These are phyloP conservation scores for Furcifer pardalis DNA, from an alignment of 2,797 vertebrate genomes.

Conservation along the genomic window DNA sequence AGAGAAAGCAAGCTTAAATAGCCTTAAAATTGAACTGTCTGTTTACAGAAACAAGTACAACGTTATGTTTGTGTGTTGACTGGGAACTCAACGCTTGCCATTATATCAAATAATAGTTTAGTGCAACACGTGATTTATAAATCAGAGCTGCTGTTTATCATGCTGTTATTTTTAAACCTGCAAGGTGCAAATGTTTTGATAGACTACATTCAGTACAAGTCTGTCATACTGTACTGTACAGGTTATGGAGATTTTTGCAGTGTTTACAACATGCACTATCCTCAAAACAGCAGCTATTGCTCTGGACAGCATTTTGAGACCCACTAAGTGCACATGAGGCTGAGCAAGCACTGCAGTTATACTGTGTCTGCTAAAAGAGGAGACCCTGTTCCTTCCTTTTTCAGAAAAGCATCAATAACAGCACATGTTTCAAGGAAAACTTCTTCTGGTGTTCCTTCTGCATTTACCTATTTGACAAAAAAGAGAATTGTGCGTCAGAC, in stretches of 20 bases:
- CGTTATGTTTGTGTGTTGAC: not conserved
- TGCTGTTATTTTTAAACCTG: constrained; percentile 30
- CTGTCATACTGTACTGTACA: constrained; percentile 12
- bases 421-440: constrained; percentile 88
- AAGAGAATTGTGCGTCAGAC: not conserved
- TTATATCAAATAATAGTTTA: not conserved
- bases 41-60: constrained; percentile 28
- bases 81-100: constrained; percentile 37
- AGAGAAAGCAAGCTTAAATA: constrained; percentile 33
- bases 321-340: constrained; percentile 29
- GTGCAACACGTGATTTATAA: not conserved
- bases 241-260: constrained; percentile 25
- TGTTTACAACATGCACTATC: constrained; percentile 61
- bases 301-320: constrained; percentile 36
- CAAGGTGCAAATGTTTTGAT: constrained; percentile 35
- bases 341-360: constrained; percentile 35
- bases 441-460: constrained; percentile 85
- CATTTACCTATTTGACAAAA: constrained; percentile 82
- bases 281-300: constrained; percentile 52
- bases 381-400: constrained; percentile 45
- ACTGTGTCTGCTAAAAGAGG: constrained; percentile 38
- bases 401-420: constrained; percentile 82
- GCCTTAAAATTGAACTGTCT: constrained; percentile 26
- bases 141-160: constrained; percentile 46
- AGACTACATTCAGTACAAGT: constrained; percentile 31